phyloP scores from a whole-genome alignment of 2,888 invertebrate genomes.

The Venusia cambrica region DNA sequence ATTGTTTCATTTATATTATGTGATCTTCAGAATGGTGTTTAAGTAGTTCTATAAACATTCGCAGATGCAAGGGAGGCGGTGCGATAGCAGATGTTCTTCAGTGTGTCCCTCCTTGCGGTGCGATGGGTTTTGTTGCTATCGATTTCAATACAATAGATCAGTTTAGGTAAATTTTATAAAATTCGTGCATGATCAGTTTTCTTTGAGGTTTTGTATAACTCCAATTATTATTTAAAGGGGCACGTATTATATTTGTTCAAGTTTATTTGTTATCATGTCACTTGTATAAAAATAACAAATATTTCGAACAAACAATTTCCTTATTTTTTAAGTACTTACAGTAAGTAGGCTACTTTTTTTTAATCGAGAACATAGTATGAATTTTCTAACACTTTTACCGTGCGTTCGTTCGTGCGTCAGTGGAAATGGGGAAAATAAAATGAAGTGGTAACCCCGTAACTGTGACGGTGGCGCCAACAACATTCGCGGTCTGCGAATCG shows the following conservation, averaged over 20 bases:
- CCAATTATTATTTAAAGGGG: too few species aligned
- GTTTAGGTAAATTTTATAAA: too few species aligned
- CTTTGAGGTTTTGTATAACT: too few species aligned
- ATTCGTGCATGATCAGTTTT: too few species aligned
- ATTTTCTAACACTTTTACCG: too few species aligned
- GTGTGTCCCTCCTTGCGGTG: constrained; percentile 43
- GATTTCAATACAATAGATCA: constrained; percentile 13
- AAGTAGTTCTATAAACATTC: constrained; percentile 75
- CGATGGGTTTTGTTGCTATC: constrained; percentile 46
- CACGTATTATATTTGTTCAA: too few species aligned
- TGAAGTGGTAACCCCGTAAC: constrained; percentile 38
- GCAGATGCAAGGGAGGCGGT: constrained; percentile 65
- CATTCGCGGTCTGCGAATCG: constrained; percentile 77
- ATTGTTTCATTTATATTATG: constrained; percentile 79
- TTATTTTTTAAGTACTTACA: too few species aligned
- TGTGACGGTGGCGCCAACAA: constrained; percentile 62
- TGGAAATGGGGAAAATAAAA: constrained; percentile 29
- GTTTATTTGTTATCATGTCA: too few species aligned
- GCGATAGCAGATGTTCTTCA: constrained; percentile 62
- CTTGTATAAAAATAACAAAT: too few species aligned
- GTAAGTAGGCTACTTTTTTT: too few species aligned
- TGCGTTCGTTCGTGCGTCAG: constrained; percentile 9
- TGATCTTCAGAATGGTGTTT: constrained; percentile 73
- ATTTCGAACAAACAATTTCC: too few species aligned
- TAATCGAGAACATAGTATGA: too few species aligned